A percentile compares a stretch with the other conserved stretches of the same genome.
Conservation (phyloP, 2,797 vertebrate genomes). For the Hozukius guyotensis region DNA sequence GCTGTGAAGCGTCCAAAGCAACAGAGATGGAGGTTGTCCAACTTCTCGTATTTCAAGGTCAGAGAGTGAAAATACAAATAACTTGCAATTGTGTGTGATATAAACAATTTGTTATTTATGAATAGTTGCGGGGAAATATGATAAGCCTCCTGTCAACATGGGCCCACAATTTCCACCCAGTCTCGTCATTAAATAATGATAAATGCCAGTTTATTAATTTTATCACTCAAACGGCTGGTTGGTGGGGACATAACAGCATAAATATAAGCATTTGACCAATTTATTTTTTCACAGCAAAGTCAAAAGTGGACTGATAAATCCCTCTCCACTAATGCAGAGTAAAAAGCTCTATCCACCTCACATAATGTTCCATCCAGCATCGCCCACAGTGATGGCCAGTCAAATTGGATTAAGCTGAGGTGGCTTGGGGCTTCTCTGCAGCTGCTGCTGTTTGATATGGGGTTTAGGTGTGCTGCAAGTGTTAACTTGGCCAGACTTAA, state of each 20-base stretch:
- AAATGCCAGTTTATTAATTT: slow-evolving; percentile 44
- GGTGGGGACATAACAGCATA: slow-evolving; percentile 30
- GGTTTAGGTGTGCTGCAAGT: slow-evolving; percentile 85
- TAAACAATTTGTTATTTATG: background rate
- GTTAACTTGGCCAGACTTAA: slow-evolving; percentile 82
- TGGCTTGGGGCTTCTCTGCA: slow-evolving; percentile 83
- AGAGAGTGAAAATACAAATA: slow-evolving; percentile 5
- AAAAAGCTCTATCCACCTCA: slow-evolving; percentile 80
- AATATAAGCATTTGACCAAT: slow-evolving; percentile 63
- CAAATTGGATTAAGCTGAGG: slow-evolving; percentile 87
- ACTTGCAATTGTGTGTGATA: background rate
- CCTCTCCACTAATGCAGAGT: slow-evolving; percentile 74
- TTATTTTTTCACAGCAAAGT: slow-evolving; percentile 62
- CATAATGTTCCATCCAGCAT: slow-evolving; percentile 82
- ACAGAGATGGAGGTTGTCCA: slow-evolving; percentile 48
- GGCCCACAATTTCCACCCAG: background rate
- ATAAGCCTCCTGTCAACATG: background rate
- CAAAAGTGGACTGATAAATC: slow-evolving; percentile 76
- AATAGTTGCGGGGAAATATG: background rate
- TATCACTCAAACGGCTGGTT: slow-evolving; percentile 26
- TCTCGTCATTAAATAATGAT: background rate
- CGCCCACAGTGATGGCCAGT: slow-evolving; percentile 85
- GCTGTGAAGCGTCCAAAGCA: slow-evolving; percentile 50
- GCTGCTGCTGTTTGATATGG: slow-evolving; percentile 86
- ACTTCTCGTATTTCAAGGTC: slow-evolving; percentile 47